phyloP scores from a whole-genome alignment of 2,797 vertebrate species.

The Acipenser oxyrinchus region DNA sequence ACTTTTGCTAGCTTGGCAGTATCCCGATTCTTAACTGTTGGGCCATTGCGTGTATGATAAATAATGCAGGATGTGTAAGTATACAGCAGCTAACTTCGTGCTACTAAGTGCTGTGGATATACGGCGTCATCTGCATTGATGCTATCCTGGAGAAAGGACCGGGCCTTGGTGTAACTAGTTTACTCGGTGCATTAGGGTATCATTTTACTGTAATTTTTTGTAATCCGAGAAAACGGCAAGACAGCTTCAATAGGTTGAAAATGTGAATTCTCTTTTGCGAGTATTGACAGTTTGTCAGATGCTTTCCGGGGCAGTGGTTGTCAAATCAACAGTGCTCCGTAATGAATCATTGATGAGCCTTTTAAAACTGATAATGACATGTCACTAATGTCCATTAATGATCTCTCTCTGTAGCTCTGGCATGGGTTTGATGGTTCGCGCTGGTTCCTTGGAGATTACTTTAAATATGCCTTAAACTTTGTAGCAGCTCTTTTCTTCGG shows the following conservation, averaged over 20 bases:
- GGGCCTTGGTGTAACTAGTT: constrained; percentile 57
- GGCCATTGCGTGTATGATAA: too few species aligned
- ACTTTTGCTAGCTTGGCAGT: too few species aligned
- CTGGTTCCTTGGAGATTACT: constrained; percentile 80
- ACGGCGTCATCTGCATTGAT: constrained; percentile 39
- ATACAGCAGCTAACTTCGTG: too few species aligned
- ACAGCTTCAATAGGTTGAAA: constrained; percentile 60
- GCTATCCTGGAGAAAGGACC: constrained; percentile 42
- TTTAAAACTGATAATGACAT: constrained; percentile 92
- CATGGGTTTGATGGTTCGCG: constrained; percentile 82
- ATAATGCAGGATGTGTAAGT: too few species aligned
- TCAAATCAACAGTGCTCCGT: constrained; percentile 73
- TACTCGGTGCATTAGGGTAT: constrained; percentile 68
- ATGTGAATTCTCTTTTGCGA: constrained; percentile 58
- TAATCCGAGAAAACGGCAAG: constrained; percentile 76
- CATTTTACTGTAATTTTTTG: constrained; percentile 78
- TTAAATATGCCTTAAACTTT: constrained; percentile 89
- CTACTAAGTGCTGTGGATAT: too few species aligned
- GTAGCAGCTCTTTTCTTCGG: constrained; percentile 54
- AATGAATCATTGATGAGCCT: constrained; percentile 97
- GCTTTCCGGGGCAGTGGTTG: constrained; percentile 46
- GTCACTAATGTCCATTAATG: constrained; percentile 98
- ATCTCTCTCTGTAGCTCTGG: constrained; percentile 84
- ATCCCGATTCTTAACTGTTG: too few species aligned
- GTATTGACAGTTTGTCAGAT: constrained; percentile 43